These are phyloP conservation scores for Ooceraea biroi DNA, from an alignment of 1,140 invertebrate species.

Conservation along the genomic window DNA sequence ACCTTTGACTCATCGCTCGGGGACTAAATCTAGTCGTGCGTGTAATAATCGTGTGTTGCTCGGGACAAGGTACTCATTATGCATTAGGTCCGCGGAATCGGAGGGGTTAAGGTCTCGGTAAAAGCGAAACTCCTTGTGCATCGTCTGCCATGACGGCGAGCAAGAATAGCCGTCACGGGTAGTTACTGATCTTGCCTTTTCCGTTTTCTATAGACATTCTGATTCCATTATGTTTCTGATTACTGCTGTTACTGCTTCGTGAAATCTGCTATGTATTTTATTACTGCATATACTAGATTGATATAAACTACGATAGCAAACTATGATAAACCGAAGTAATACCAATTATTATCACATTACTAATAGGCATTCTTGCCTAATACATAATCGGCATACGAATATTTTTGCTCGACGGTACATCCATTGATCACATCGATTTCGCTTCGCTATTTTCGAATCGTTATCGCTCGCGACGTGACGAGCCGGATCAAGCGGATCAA, in stretches of 20 bases:
- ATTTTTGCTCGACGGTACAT: neutral
- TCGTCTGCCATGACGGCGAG: slow-evolving; percentile 9
- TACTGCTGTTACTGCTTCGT: too few species aligned
- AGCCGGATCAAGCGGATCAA: neutral
- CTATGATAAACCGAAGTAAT: too few species aligned
- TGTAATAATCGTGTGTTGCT: slow-evolving; percentile 37
- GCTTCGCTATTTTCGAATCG: neutral
- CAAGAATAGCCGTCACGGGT: neutral
- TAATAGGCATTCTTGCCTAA: neutral
- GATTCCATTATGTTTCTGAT: too few species aligned
- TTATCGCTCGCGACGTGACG: neutral
- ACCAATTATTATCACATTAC: neutral
- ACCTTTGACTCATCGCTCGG: slow-evolving; percentile 38
- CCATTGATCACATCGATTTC: too few species aligned
- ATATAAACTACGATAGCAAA: too few species aligned
- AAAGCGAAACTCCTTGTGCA: slow-evolving; percentile 15
- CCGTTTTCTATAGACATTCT: neutral
- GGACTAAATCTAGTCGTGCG: neutral
- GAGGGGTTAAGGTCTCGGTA: slow-evolving; percentile 19
- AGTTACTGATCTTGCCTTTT: slow-evolving; percentile 15
- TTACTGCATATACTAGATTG: too few species aligned
- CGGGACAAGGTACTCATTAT: slow-evolving; percentile 39
- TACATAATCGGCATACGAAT: neutral
- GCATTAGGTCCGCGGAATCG: neutral
- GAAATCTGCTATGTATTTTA: too few species aligned